Evolutionary conservation across 2,888 invertebrate species (phyloP).

Genomic region (Agrilus mali): DNA sequence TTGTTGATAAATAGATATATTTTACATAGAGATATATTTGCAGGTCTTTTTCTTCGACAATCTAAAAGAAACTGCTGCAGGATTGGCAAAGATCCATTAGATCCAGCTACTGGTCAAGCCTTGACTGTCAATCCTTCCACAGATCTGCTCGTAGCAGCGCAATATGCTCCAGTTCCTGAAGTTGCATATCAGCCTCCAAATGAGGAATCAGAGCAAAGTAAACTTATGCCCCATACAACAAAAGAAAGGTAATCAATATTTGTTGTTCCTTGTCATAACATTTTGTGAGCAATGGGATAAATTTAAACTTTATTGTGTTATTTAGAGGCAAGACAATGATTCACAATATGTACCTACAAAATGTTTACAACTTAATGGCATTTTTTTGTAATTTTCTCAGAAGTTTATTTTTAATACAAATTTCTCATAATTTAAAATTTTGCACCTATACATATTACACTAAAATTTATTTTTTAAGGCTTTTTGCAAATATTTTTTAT

Average conservation of each 20-base stretch:
- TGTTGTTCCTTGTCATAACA: no score
- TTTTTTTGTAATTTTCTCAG: no score
- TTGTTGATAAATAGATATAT: background rate
- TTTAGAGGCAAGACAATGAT: no score
- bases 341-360: no score
- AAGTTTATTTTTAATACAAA: no score
- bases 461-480: no score
- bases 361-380: no score
- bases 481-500: no score
- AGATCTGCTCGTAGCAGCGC: conserved; percentile 60
- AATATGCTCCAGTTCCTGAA: conserved; percentile 64
- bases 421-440: no score
- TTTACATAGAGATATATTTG: conserved; percentile 8
- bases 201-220: conserved; percentile 56
- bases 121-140: conserved; percentile 54
- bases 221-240: conserved; percentile 56
- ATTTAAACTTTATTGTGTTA: no score
- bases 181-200: conserved; percentile 48
- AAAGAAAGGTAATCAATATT: conserved; percentile 52
- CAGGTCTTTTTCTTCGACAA: conserved; percentile 29
- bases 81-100: conserved; percentile 33
- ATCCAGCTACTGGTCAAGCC: conserved; percentile 37
- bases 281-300: no score
- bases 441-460: no score
- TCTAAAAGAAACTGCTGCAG: conserved; percentile 30